Percentiles rank a stretch among this genome's conserved stretches.
These are phyloP conservation scores for Gastrophysa polygoni DNA, from an alignment of 2,888 invertebrate species.

Conservation along the genomic window DNA sequence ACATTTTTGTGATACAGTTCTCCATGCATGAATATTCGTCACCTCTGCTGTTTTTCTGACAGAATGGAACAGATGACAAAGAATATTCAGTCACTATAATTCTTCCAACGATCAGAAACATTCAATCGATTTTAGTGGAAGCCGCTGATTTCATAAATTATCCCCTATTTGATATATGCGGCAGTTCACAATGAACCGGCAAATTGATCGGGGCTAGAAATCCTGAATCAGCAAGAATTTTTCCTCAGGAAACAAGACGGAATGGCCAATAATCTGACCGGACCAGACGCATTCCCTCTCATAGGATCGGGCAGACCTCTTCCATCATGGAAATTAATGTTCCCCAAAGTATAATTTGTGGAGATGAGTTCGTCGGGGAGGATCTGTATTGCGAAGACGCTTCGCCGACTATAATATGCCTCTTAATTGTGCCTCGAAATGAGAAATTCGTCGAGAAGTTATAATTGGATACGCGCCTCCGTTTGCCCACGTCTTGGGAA, in stretches of 20 bases:
- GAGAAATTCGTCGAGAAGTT: constrained; percentile 64
- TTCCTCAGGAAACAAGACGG: not conserved
- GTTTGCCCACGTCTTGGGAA: constrained; percentile 45
- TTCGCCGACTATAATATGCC: constrained; percentile 62
- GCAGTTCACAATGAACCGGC: not conserved
- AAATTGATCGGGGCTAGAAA: not conserved
- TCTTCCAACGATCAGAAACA: not conserved
- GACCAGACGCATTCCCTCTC: constrained; percentile 18
- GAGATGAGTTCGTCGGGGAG: constrained; percentile 54
- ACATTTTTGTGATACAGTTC: too few species aligned
- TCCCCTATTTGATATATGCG: not conserved
- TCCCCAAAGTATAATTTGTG: constrained; percentile 63
- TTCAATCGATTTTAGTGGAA: not conserved
- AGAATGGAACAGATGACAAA: too few species aligned
- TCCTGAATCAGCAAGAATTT: not conserved
- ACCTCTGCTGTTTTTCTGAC: too few species aligned
- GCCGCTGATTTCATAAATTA: not conserved
- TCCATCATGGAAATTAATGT: constrained; percentile 62
- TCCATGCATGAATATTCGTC: too few species aligned
- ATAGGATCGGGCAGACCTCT: constrained; percentile 36
- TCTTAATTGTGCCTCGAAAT: constrained; percentile 62
- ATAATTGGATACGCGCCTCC: constrained; percentile 62
- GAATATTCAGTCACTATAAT: too few species aligned
- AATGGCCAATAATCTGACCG: constrained; percentile 3
- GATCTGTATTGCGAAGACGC: constrained; percentile 57